Evolutionary conservation across 2,888 invertebrate species (phyloP).

Genomic region (Drosophila pseudotakahashii): DNA sequence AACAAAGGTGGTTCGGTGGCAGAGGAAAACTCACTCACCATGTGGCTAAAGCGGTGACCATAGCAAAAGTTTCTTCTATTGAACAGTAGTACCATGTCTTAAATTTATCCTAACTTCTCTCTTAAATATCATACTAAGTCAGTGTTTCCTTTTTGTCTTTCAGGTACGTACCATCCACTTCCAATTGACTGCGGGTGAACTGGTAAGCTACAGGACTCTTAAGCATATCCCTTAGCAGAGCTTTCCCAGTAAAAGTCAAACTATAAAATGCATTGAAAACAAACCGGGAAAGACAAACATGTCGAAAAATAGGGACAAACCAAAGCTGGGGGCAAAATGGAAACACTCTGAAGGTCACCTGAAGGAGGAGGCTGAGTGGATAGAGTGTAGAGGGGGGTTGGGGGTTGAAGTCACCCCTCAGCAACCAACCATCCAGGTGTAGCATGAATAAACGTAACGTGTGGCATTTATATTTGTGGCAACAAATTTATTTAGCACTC

Average conservation of each 20-base stretch:
- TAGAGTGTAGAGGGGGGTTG: neutral
- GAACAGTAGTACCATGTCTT: slow-evolving; percentile 6
- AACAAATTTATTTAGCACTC: slow-evolving; percentile 74
- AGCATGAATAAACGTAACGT: slow-evolving; percentile 73
- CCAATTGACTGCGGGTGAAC: slow-evolving; percentile 10
- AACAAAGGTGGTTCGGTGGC: slow-evolving; percentile 38
- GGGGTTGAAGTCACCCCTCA: slow-evolving; percentile 7
- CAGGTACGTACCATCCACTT: slow-evolving; percentile 54
- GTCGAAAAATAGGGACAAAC: slow-evolving; percentile 28
- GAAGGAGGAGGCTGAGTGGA: slow-evolving; percentile 46
- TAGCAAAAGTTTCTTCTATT: slow-evolving; percentile 23
- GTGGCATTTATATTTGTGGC: slow-evolving; percentile 78
- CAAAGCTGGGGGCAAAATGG: slow-evolving; percentile 25
- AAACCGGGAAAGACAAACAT: slow-evolving; percentile 52
- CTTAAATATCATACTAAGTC: slow-evolving; percentile 9
- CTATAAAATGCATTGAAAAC: slow-evolving; percentile 74
- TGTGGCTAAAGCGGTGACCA: slow-evolving; percentile 27
- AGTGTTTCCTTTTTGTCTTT: slow-evolving; percentile 42
- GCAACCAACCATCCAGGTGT: slow-evolving; percentile 56
- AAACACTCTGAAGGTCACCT: slow-evolving; percentile 65
- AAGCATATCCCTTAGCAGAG: slow-evolving; percentile 7
- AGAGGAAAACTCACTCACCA: slow-evolving; percentile 20
- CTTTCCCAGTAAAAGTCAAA: slow-evolving; percentile 32
- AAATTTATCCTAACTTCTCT: slow-evolving; percentile 4
- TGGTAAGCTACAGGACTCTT: slow-evolving; percentile 6